phyloP scores from a whole-genome alignment of 1,140 invertebrate species.

The Hyposmocoma kahamanoa region DNA sequence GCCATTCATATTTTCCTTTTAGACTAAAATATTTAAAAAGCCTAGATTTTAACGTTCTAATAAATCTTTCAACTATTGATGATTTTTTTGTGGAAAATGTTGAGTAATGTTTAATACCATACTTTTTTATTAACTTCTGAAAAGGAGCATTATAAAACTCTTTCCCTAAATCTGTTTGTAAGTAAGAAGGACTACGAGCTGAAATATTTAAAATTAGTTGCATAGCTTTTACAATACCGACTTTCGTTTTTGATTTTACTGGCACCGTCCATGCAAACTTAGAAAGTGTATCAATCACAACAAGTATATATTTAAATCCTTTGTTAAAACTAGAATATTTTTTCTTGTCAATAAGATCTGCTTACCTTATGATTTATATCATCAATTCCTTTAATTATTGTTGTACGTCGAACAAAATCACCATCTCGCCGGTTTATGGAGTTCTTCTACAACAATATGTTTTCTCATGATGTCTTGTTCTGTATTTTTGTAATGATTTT shows the following conservation, averaged over 20 bases:
- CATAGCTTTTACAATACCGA: conserved; percentile 17
- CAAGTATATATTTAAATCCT: conserved; percentile 59
- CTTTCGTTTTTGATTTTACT: conserved; percentile 60
- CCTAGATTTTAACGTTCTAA: conserved; percentile 58
- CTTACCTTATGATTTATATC: conserved; percentile 56
- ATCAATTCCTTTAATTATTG: conserved; percentile 41
- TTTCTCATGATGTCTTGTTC: conserved; percentile 13
- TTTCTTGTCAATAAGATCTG: conserved; percentile 49
- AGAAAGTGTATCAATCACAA: conserved; percentile 15
- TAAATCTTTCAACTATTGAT: conserved; percentile 60
- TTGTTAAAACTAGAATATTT: conserved; percentile 42
- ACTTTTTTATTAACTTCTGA: conserved; percentile 32
- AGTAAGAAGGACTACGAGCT: conserved; percentile 40
- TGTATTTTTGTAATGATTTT: not conserved
- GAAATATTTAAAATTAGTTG: conserved; percentile 20
- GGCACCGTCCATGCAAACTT: conserved; percentile 63
- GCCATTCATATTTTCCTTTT: conserved; percentile 46
- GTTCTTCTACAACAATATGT: conserved; percentile 29
- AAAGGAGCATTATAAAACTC: conserved; percentile 59
- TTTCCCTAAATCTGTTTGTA: conserved; percentile 60
- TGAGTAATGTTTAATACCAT: conserved; percentile 59
- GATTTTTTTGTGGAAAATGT: conserved; percentile 61
- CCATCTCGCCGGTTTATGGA: conserved; percentile 42
- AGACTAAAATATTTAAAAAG: conserved; percentile 61
- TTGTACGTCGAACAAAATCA: conserved; percentile 38